Evolutionary conservation across 2,888 invertebrate genomes (phyloP), one percentile per base, ranked within the genome.

Genomic region (Muschampia plurimacula): DNA sequence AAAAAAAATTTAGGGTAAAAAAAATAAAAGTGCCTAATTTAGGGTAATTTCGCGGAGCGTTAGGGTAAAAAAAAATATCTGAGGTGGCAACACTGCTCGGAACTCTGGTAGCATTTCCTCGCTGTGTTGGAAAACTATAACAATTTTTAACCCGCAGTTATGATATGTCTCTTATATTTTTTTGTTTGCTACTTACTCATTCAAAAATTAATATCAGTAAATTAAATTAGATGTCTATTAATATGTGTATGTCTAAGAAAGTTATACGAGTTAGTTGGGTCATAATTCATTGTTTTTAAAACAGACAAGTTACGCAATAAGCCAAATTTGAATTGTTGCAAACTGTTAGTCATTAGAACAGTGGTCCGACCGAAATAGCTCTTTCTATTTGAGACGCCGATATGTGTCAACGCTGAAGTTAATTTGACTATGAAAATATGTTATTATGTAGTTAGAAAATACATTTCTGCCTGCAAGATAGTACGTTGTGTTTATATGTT

Each of bases 361-460:
- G 82, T 82, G 83, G 83, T 78, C 82, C 76, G 84, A 86, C 88
- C 84, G 83, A 91, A 93, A 93, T 93, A 93, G 89, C 85, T 72
- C 79, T 79, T 81, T 86, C 88, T 89, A 89, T 91, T 89, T 84
- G 86, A 84, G 79, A 76, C 85, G 78, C 86, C 86, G 86, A 93
- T 91, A 89, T 93, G 89, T 93, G 93, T 92, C 93, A 92, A 89
- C 92, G 86, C 86, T 78, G 79, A 80, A 82, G 84, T 85, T 87
- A 90, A 91, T 88, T 87, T 88, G 82, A 85, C 46, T 66, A 57
- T 52, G 59, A 49, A 71, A 60, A 71, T 66, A 71, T 82, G 28
- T 28, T 28, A 57, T 57, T 28, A 28, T 55, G 28, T 57, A 78
- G 79, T 80, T 81, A 85, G 82, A 82, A 82, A 82, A 81, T 62